Base-by-base conservation (phyloP, 2,888 invertebrate species). In the Dicranocentrus wangi region DNA sequence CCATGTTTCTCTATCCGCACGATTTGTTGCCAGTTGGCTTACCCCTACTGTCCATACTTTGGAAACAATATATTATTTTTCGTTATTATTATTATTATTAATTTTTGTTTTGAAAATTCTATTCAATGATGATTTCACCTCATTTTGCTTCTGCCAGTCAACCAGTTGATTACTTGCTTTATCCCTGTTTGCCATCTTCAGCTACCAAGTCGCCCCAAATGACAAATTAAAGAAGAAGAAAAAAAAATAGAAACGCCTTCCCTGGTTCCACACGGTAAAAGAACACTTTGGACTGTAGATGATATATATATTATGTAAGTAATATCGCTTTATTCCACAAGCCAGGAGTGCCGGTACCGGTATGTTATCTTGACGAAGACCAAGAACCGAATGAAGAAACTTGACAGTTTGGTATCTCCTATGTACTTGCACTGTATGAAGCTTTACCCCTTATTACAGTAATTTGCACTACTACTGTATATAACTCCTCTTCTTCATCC, bases 101-200 rank as follows among this genome's bases (percentile, higher is more conserved):
- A n/a, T n/a, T n/a, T n/a, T n/a, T n/a, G n/a, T n/a, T n/a, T n/a
- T n/a, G n/a, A n/a, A n/a, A n/a, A n/a, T n/a, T n/a, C n/a, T n/a
- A n/a, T n/a, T n/a, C n/a, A 47, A n/a, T 47, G 3, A n/a, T 47
- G 13, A n/a, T 47, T 47, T 71, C 66, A 85, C 85, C 78, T 84
- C 85, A 72, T 84, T 79, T 19, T 63, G 60, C 28, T 79, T 65
- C 72, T 84, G 83, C 84, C 84, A 86, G 60, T 85, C 76, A 55
- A 79, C 70, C 25, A 86, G 75, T 82, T 86, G 86, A 21, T 85
- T 81, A 21, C 66, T 55, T n/a, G 85, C 83, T 70, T 81, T 84
- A 63, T 86, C 84, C 17, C 82, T 73, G 19, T 15, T 10, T 39
- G 70, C 77, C 83, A 82, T 82, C 23, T 58, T 72, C 21, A 39